These are phyloP conservation scores for Grantiella picta DNA, from an alignment of 2,113 vertebrate genomes.

Conservation along the genomic window DNA sequence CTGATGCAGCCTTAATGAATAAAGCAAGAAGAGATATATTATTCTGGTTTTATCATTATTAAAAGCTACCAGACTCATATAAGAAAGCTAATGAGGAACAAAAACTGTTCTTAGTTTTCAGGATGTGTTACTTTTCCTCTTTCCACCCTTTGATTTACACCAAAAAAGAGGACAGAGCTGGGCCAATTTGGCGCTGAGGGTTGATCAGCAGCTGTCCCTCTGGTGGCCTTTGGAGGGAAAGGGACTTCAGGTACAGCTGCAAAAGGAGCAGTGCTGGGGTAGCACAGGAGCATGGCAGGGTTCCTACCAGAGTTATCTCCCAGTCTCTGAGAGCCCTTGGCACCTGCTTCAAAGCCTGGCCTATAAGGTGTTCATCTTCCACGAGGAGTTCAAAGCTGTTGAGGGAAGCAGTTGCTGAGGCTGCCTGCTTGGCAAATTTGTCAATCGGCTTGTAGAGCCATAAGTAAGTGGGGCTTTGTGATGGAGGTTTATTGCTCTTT, in stretches of 20 bases:
- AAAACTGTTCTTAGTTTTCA: background rate
- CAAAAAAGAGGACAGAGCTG: background rate
- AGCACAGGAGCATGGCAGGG: background rate
- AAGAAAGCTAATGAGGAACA: background rate
- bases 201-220: background rate
- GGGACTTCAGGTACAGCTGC: background rate
- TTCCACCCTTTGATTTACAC: background rate
- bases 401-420: conserved; percentile 29
- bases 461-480: background rate
- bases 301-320: background rate
- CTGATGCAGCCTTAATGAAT: background rate
- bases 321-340: conserved; percentile 17
- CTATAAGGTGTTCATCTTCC: conserved; percentile 8
- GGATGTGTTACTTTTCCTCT: background rate
- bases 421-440: background rate
- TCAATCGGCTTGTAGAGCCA: background rate
- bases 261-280: background rate
- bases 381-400: background rate
- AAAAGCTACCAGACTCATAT: background rate
- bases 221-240: background rate
- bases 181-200: background rate
- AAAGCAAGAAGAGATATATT: background rate
- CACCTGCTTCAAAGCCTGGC: background rate
- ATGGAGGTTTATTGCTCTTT: background rate
- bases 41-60: background rate